phyloP scores from a whole-genome alignment of 2,113 vertebrate genomes.

The Nymphicus hollandicus region DNA sequence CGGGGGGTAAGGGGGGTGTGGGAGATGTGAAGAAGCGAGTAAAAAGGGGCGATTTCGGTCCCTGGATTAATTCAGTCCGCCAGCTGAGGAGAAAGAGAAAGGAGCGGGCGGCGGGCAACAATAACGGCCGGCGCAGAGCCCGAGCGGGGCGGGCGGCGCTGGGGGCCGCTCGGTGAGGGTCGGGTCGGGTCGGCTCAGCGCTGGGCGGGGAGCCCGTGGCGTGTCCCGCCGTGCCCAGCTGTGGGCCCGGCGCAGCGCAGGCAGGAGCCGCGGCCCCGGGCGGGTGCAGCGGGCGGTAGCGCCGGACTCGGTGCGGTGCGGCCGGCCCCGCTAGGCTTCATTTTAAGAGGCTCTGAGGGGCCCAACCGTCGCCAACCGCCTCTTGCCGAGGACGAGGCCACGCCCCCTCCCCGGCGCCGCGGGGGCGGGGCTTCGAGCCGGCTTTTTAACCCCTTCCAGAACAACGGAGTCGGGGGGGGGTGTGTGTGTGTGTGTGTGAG shows the following conservation, averaged over 20 bases:
- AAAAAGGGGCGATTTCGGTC: not conserved
- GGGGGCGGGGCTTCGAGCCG: not conserved
- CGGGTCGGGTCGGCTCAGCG: not conserved
- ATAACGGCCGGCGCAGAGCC: slow-evolving; percentile 15
- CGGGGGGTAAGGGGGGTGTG: not conserved
- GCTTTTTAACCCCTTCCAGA: slow-evolving; percentile 14
- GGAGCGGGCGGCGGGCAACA: not conserved
- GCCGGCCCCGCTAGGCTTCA: slow-evolving; percentile 42
- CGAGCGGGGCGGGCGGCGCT: not conserved
- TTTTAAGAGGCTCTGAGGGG: slow-evolving; percentile 66
- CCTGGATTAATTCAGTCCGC: not conserved
- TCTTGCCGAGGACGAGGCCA: slow-evolving; percentile 22
- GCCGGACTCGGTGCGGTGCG: not conserved
- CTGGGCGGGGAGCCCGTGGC: not conserved
- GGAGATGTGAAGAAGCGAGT: not conserved
- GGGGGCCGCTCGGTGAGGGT: not conserved
- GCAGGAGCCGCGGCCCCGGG: not conserved
- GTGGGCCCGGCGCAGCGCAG: not conserved
- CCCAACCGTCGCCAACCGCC: slow-evolving; percentile 62
- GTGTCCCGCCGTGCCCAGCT: not conserved
- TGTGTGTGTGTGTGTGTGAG: too few species aligned
- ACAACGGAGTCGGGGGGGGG: not conserved
- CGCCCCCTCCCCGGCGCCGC: not conserved
- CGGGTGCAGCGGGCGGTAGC: not conserved
- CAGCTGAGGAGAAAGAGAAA: not conserved